Evolutionary conservation across 2,888 invertebrate species (phyloP), one percentile per base, ranked within the genome.

Genomic region (Tetropium fuscum): DNA sequence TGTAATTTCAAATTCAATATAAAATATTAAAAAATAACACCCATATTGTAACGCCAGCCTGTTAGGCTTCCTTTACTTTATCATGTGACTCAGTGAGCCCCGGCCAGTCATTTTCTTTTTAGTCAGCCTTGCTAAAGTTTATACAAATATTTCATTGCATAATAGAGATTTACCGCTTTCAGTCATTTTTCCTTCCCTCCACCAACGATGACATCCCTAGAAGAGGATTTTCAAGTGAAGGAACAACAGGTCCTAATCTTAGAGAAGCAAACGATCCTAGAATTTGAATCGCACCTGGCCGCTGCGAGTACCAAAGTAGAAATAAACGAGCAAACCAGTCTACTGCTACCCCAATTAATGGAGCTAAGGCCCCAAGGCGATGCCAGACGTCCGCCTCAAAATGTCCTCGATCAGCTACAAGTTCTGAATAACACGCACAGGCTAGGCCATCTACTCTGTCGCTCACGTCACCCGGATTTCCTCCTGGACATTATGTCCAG

Each of bases 231-330:
- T 45, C 83, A 84, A 54, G 83, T 85, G 1, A 88, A 89, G 68
- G 91, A 91, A 76, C 76, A 89, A 27, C 90, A 93, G 82, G 84
- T 90, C 8, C 83, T 87, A 22, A 85, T 88, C 2, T 74, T 91
- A 16, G 94, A 94, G 79, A 90, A 90, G 61, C 91, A 92, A 73
- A 87, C 88, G 69, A 94, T 94, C 65, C 79, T 95, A 1, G 91
- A 96, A 82, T 94, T 97, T 80, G 98, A 98, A 83, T 88, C 91
- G 0, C 94, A 97, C 83, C 84, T 98, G 41, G 97, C 97, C 0
- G 91, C 92, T 10, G 96, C 96, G 15, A 93, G 93, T 53, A 91
- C 93, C 34, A 94, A 94, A 82, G 87, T 91, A 58, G 90, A 94
- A 36, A 94, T 98, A 71, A 97, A 93, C 0, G 97, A 97, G 78